A percentile compares a stretch with the other conserved stretches of the same genome.
These are phyloP conservation scores for Podarcis siculus DNA, from an alignment of 2,797 vertebrate genomes.

Conservation along the genomic window DNA sequence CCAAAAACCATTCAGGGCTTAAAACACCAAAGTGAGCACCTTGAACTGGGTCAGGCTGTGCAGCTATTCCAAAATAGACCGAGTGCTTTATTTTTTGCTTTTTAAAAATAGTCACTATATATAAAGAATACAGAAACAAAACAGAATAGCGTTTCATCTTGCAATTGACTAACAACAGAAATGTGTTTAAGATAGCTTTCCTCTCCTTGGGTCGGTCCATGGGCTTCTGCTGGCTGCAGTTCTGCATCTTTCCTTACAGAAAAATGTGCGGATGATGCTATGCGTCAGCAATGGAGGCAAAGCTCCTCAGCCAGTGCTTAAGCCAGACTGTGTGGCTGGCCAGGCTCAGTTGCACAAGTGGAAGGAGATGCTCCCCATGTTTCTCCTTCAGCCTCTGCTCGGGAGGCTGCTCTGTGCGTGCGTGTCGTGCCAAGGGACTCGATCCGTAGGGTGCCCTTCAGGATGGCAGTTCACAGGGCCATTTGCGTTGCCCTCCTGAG, in stretches of 20 bases:
- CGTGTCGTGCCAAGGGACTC: background rate
- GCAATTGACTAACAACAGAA: no score
- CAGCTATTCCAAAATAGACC: background rate
- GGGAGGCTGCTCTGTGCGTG: background rate
- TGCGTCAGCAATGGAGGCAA: background rate
- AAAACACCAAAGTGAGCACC: background rate
- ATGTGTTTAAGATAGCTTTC: no score
- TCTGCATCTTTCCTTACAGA: rapidly evolving
- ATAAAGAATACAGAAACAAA: no score
- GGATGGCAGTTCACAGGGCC: conserved; percentile 9
- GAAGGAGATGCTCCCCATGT: background rate
- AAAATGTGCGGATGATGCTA: background rate
- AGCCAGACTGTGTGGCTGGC: background rate
- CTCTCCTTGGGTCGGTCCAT: no score
- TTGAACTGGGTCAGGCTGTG: background rate
- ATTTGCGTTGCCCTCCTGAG: background rate
- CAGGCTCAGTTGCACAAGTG: background rate
- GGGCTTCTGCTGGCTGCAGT: background rate
- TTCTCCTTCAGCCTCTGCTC: background rate
- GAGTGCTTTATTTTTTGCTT: no score
- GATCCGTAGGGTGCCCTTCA: background rate
- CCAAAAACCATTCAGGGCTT: background rate
- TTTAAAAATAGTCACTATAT: no score
- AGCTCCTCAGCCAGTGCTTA: background rate
- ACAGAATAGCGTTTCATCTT: no score